phyloP scores from a whole-genome alignment of 2,113 vertebrate genomes.

The human region DNA sequence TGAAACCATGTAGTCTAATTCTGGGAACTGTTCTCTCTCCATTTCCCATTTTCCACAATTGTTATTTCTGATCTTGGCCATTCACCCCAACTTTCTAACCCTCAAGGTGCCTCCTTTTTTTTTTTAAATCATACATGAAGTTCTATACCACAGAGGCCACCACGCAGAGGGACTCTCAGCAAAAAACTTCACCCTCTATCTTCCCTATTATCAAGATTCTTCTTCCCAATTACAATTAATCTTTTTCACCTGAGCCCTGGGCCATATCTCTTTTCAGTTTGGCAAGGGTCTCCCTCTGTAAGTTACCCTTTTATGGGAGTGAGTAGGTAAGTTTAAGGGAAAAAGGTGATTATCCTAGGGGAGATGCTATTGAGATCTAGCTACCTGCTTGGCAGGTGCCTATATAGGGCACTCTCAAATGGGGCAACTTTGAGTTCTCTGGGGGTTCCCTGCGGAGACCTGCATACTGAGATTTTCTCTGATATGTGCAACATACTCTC shows the following conservation, averaged over 20 bases:
- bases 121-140: background rate
- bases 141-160: background rate
- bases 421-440: background rate
- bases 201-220: background rate
- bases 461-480: background rate
- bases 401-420: background rate
- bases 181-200: no score
- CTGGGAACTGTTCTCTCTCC: background rate
- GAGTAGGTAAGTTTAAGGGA: background rate
- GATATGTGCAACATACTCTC: rapidly evolving
- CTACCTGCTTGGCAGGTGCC: background rate
- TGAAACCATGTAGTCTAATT: background rate
- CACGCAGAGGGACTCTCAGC: background rate
- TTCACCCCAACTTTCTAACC: background rate
- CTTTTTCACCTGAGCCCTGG: background rate
- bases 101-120: background rate
- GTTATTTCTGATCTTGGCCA: background rate
- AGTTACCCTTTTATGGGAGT: background rate
- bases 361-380: background rate
- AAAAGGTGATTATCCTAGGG: background rate
- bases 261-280: background rate
- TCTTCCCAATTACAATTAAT: background rate
- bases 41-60: background rate
- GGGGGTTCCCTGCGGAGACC: background rate
- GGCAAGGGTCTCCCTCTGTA: background rate